phyloP scores from a whole-genome alignment of 2,113 vertebrate genomes.

The Nyctibius bracteatus region DNA sequence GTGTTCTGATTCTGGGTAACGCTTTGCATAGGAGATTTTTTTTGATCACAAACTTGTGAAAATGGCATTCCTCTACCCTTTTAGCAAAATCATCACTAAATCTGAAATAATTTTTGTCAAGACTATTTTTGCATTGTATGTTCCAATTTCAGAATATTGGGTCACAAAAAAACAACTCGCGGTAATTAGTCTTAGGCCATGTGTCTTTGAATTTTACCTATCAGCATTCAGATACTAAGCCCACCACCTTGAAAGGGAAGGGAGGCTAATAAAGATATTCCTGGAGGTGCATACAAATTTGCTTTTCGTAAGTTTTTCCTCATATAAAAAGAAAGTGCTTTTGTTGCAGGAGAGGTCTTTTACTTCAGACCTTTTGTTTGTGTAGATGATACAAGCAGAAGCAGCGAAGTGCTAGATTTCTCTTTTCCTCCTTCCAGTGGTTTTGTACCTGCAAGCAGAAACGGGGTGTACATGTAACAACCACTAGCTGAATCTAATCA shows the following conservation, averaged over 20 bases:
- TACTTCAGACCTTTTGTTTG: background rate
- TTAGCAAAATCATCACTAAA: background rate
- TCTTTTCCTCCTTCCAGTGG: background rate
- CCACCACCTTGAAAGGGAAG: background rate
- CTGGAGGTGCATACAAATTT: background rate
- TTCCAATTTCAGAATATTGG: background rate
- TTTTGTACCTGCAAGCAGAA: background rate
- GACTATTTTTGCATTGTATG: background rate
- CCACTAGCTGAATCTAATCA: background rate
- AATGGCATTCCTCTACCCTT: background rate
- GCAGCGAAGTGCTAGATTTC: background rate
- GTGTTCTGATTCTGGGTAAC: background rate
- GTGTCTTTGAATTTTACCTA: background rate
- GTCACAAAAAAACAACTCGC: background rate
- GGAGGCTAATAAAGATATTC: background rate
- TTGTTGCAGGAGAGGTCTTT: background rate
- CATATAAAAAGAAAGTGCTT: background rate
- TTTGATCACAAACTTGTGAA: background rate
- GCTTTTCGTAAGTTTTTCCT: background rate
- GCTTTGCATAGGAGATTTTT: background rate
- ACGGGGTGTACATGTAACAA: fast-evolving
- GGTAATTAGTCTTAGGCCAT: background rate
- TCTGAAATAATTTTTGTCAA: background rate
- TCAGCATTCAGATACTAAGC: background rate
- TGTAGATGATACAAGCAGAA: background rate